Conservation (phyloP, 2,888 invertebrate genomes). For the Xanthorhoe spadicearia region DNA sequence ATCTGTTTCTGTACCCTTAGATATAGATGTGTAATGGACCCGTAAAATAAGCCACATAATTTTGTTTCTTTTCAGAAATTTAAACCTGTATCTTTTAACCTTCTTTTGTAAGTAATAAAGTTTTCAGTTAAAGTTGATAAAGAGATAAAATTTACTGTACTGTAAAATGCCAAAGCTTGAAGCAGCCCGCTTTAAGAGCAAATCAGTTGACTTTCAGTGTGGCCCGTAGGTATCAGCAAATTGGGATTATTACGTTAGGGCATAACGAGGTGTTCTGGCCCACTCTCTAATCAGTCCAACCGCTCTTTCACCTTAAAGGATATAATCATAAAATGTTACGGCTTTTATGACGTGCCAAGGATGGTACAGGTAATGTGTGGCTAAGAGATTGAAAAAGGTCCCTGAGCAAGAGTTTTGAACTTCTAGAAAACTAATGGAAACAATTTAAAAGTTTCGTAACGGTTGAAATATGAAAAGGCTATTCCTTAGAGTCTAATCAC, state of each 20-base stretch:
- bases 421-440: not conserved
- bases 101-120: too few relatives aligned
- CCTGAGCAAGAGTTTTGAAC: not conserved
- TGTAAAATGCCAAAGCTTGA: not conserved
- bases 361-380: constrained; percentile 33
- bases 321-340: constrained; percentile 39
- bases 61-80: too few relatives aligned
- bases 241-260: constrained; percentile 46
- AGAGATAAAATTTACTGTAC: too few relatives aligned
- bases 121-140: too few relatives aligned
- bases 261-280: constrained; percentile 47
- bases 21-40: too few relatives aligned
- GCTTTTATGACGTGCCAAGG: constrained; percentile 42
- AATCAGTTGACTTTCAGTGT: constrained; percentile 29
- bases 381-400: constrained; percentile 31
- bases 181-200: not conserved
- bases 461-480: not conserved
- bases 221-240: constrained; percentile 46
- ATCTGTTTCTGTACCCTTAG: too few relatives aligned
- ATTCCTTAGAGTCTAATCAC: too few relatives aligned
- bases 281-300: constrained; percentile 44
- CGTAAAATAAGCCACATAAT: too few relatives aligned
- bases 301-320: constrained; percentile 31
- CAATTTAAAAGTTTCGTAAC: not conserved
- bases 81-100: too few relatives aligned